phyloP scores from a whole-genome alignment of 1,140 invertebrate genomes.

The Tribolium madens region DNA sequence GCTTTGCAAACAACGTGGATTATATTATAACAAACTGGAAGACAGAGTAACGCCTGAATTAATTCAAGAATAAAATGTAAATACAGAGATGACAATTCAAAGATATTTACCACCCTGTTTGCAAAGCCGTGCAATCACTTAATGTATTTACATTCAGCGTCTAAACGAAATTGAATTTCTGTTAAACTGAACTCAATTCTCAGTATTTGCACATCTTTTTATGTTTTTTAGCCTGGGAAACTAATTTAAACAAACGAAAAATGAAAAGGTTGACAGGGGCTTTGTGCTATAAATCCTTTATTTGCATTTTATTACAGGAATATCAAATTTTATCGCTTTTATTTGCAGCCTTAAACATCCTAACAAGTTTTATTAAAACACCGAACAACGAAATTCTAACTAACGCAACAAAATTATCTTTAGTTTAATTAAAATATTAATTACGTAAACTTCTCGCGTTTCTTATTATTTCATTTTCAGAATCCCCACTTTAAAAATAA shows the following conservation, averaged over 20 bases:
- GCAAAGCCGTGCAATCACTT: background rate
- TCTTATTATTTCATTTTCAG: too few species aligned
- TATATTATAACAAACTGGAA: background rate
- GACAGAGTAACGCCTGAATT: background rate
- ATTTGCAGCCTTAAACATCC: background rate
- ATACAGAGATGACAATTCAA: background rate
- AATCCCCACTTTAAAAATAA: too few species aligned
- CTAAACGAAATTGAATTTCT: background rate
- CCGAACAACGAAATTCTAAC: background rate
- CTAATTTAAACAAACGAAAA: background rate
- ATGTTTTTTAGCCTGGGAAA: background rate
- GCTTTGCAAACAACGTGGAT: background rate
- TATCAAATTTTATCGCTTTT: background rate
- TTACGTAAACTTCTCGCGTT: too few species aligned
- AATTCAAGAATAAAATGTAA: slow-evolving; percentile 1
- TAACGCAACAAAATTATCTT: too few species aligned
- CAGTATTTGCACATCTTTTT: background rate
- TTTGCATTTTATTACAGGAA: background rate
- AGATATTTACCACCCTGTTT: background rate
- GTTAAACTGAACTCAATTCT: background rate
- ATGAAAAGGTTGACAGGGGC: background rate
- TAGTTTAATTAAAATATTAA: too few species aligned
- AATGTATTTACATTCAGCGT: background rate
- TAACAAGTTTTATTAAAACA: background rate
- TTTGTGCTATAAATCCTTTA: background rate